Conservation (phyloP, 2,888 invertebrate species). For the Meiosimyza platycephala region DNA sequence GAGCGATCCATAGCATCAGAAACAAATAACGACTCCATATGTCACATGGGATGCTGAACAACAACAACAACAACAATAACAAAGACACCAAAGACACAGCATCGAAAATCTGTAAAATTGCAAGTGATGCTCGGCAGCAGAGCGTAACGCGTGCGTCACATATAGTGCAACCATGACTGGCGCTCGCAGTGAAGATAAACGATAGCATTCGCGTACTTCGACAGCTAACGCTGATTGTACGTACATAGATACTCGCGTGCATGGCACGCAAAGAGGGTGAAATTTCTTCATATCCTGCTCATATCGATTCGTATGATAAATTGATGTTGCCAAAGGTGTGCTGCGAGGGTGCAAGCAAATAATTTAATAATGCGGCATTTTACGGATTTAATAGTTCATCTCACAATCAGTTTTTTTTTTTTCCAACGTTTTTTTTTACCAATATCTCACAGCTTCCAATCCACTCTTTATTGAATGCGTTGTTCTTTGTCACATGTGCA, state of each 20-base stretch:
- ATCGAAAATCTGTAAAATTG: neutral
- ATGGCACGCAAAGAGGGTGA: neutral
- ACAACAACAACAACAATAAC: neutral
- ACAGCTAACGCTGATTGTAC: neutral
- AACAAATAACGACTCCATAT: constrained; percentile 16
- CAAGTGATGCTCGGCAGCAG: neutral
- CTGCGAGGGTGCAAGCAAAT: neutral
- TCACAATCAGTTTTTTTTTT: too few relatives aligned
- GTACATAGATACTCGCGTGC: neutral
- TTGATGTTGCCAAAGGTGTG: neutral
- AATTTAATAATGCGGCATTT: constrained; percentile 17
- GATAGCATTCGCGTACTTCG: constrained; percentile 2
- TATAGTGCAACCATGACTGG: constrained; percentile 7
- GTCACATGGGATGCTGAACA: neutral
- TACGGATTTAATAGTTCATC: constrained; percentile 9
- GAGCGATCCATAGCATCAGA: too few relatives aligned
- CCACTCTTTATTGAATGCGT: neutral
- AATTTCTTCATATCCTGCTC: constrained; percentile 1
- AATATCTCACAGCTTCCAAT: neutral
- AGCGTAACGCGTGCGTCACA: neutral
- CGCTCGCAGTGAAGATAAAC: constrained; percentile 21
- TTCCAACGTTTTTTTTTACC: neutral
- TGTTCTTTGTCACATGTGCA: too few relatives aligned
- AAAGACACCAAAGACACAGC: neutral
- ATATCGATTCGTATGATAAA: neutral